Percentiles rank a stretch among this genome's conserved stretches.
phyloP scores from a whole-genome alignment of 1,140 invertebrate genomes.

The Drosophila nikananu region DNA sequence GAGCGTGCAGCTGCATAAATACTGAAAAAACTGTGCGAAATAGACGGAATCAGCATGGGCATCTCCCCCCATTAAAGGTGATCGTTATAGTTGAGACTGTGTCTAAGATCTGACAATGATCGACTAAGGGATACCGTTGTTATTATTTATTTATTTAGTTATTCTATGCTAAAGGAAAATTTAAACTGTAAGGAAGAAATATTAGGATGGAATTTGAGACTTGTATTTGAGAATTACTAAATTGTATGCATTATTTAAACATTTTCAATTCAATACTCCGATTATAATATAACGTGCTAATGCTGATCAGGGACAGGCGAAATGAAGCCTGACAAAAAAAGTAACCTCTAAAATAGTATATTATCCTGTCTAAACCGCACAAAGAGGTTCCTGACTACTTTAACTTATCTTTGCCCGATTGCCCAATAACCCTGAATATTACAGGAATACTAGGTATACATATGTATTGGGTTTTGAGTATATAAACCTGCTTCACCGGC shows the following conservation, averaged over 20 bases:
- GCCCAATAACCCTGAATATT: conserved; percentile 10
- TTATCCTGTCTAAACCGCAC: neutral
- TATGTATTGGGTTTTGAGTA: conserved; percentile 22
- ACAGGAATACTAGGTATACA: neutral
- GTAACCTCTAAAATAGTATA: neutral
- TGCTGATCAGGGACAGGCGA: too few relatives aligned
- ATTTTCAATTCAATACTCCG: too few relatives aligned
- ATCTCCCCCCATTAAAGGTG: conserved; percentile 41
- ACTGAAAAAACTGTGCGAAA: conserved; percentile 27
- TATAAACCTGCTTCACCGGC: conserved; percentile 39
- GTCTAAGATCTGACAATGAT: neutral
- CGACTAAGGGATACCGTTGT: conserved; percentile 14
- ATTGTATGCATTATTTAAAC: neutral
- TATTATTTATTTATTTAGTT: too few relatives aligned
- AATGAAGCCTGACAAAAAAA: too few relatives aligned
- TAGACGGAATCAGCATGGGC: conserved; percentile 28
- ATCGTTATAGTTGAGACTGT: conserved; percentile 16
- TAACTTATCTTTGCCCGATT: neutral
- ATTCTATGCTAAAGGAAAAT: neutral
- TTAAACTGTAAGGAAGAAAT: neutral
- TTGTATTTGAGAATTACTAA: too few relatives aligned
- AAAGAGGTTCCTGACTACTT: neutral
- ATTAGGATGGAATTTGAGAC: neutral
- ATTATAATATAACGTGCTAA: too few relatives aligned
- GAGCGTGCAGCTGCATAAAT: conserved; percentile 82